Percentiles rank a stretch among this genome's conserved stretches.
Evolutionary conservation across 2,888 invertebrate species (phyloP).

Genomic region (Sympetrum striolatum): DNA sequence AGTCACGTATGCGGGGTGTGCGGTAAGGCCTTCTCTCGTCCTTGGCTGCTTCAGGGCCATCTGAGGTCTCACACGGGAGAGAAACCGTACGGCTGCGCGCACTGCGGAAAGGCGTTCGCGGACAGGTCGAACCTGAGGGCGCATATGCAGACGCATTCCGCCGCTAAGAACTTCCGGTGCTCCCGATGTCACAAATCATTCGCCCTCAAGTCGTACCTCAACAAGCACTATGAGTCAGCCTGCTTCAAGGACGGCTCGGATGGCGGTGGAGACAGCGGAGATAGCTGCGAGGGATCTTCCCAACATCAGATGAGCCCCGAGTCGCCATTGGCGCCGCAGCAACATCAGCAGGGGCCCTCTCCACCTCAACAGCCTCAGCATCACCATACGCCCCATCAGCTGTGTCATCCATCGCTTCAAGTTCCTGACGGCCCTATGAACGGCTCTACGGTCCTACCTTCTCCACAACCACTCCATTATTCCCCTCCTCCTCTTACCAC

Average conservation of each 20-base stretch:
- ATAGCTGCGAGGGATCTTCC: slow-evolving; percentile 1
- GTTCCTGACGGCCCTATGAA: slow-evolving; percentile 5
- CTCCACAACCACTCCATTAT: slow-evolving; percentile 14
- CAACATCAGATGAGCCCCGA: slow-evolving; percentile 2
- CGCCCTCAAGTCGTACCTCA: slow-evolving; percentile 92
- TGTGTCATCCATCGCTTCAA: slow-evolving; percentile 5
- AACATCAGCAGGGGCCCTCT: background rate
- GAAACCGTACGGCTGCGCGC: slow-evolving; percentile 91
- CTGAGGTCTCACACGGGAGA: slow-evolving; percentile 91
- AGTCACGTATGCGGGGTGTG: slow-evolving; percentile 92
- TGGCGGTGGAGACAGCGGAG: slow-evolving; percentile 48
- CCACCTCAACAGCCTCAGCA: background rate
- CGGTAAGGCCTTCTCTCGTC: slow-evolving; percentile 94
- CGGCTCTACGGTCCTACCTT: background rate
- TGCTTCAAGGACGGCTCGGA: slow-evolving; percentile 74
- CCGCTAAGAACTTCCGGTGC: slow-evolving; percentile 89
- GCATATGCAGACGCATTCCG: slow-evolving; percentile 94
- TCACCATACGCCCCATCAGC: background rate
- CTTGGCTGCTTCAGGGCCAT: slow-evolving; percentile 93
- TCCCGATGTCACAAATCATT: slow-evolving; percentile 87
- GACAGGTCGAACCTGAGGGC: slow-evolving; percentile 92
- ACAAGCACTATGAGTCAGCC: slow-evolving; percentile 92
- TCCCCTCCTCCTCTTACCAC: slow-evolving; percentile 5
- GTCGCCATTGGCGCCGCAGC: background rate
- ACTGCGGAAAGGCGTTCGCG: slow-evolving; percentile 94